phyloP scores from a whole-genome alignment of 2,888 invertebrate species.

The Drosophila mayaguana region DNA sequence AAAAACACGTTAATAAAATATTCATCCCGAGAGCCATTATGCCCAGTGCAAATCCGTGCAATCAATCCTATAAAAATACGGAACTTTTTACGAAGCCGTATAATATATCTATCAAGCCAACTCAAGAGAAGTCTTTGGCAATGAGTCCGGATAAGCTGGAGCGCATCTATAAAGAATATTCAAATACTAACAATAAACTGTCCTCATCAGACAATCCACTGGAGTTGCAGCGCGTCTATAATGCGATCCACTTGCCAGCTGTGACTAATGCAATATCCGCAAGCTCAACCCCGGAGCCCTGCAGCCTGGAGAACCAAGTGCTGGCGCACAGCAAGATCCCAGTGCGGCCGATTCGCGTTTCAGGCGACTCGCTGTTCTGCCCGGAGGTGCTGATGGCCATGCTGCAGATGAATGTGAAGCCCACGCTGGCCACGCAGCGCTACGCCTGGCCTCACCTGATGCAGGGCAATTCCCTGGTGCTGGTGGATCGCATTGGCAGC shows the following conservation, averaged over 20 bases:
- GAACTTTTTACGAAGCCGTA: not conserved
- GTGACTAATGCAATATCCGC: not conserved
- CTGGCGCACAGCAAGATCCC: constrained; percentile 39
- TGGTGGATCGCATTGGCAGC: constrained; percentile 19
- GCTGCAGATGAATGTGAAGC: not conserved
- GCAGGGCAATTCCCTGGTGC: constrained; percentile 33
- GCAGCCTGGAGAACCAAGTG: not conserved
- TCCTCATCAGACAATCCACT: too few relatives aligned
- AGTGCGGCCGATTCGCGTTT: not conserved
- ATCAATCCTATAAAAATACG: too few relatives aligned
- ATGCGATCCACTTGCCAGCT: not conserved
- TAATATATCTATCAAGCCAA: not conserved
- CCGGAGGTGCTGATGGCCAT: constrained; percentile 16
- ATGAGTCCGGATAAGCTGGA: not conserved
- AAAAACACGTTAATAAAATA: not conserved
- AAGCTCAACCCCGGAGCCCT: too few relatives aligned
- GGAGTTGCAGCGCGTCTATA: not conserved
- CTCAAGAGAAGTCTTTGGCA: not conserved
- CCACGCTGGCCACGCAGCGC: constrained; percentile 24
- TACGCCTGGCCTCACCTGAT: constrained; percentile 66
- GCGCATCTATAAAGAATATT: not conserved
- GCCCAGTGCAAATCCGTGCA: too few relatives aligned
- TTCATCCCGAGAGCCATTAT: too few relatives aligned
- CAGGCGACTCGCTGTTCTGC: constrained; percentile 8
- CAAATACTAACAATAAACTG: not conserved